Conservation (phyloP, 1,140 invertebrate genomes). For the Globodera ellingtonae region DNA sequence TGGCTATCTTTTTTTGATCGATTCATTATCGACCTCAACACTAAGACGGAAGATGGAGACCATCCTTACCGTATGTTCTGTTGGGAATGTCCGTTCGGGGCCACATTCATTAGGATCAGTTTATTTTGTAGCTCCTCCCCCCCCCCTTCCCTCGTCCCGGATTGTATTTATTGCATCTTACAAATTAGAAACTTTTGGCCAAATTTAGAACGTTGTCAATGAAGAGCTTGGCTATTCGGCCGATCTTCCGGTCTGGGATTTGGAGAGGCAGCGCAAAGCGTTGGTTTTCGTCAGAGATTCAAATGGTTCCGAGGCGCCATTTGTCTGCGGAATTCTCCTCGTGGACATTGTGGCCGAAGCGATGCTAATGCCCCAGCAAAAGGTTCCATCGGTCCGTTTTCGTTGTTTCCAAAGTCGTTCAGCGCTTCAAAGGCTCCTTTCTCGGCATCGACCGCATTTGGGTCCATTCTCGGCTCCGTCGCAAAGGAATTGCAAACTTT, state of each 20-base stretch:
- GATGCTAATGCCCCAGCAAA: slow-evolving; percentile 38
- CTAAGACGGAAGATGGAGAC: slow-evolving; percentile 38
- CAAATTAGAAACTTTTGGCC: neutral
- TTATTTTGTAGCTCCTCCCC: too few relatives aligned
- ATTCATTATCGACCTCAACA: slow-evolving; percentile 29
- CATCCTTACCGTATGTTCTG: slow-evolving; percentile 28
- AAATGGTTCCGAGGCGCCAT: slow-evolving; percentile 36
- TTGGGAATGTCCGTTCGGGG: too few relatives aligned
- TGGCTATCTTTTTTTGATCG: slow-evolving; percentile 34
- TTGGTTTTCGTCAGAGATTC: slow-evolving; percentile 39
- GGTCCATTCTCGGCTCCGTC: slow-evolving; percentile 44
- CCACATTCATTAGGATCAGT: too few relatives aligned
- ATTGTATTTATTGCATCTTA: neutral
- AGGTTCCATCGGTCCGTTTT: slow-evolving; percentile 30
- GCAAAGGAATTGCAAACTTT: slow-evolving; percentile 39
- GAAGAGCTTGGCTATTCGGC: slow-evolving; percentile 48
- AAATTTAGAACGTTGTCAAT: slow-evolving; percentile 40
- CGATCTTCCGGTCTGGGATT: slow-evolving; percentile 41
- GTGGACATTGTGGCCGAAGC: slow-evolving; percentile 34
- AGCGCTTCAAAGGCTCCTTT: slow-evolving; percentile 43
- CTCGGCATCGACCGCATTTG: slow-evolving; percentile 54
- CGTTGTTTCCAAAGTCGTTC: slow-evolving; percentile 9
- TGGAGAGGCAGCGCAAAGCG: slow-evolving; percentile 19
- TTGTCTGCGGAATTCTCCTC: slow-evolving; percentile 36
- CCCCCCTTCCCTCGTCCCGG: too few relatives aligned